Conservation (phyloP, 2,797 vertebrate genomes). For the Amphiprion clarkii region DNA sequence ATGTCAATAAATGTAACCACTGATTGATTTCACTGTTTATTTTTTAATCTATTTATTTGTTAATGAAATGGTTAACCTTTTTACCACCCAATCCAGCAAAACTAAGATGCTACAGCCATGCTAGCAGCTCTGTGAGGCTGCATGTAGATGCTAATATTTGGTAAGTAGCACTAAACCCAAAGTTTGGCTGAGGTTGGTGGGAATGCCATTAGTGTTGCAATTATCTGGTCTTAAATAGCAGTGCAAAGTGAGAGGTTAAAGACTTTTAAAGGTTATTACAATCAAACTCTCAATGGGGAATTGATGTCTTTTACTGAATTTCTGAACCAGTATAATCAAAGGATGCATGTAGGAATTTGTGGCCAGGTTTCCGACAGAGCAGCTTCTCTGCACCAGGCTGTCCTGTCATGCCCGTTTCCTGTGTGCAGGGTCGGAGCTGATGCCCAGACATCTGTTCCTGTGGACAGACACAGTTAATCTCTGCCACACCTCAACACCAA, state of each 20-base stretch:
- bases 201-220: too few relatives aligned
- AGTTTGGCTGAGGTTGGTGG: too few relatives aligned
- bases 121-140: too few relatives aligned
- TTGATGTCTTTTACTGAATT: background rate
- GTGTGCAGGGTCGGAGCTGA: slow-evolving; percentile 50
- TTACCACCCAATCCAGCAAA: too few relatives aligned
- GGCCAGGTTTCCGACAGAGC: slow-evolving; percentile 51
- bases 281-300: background rate
- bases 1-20: too few relatives aligned
- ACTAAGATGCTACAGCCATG: too few relatives aligned
- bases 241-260: background rate
- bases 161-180: too few relatives aligned
- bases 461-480: slow-evolving; percentile 47
- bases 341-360: slow-evolving; percentile 34
- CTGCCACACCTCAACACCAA: slow-evolving; percentile 13
- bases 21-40: too few relatives aligned
- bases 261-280: background rate
- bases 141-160: too few relatives aligned
- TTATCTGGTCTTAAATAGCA: too few relatives aligned
- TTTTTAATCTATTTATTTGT: too few relatives aligned
- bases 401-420: slow-evolving; percentile 73
- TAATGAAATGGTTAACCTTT: too few relatives aligned
- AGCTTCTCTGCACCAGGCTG: slow-evolving; percentile 37
- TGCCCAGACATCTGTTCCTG: slow-evolving; percentile 76
- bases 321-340: slow-evolving; percentile 20